Base-by-base conservation (phyloP, 1,140 invertebrate species). In the Papilio dardanus region DNA sequence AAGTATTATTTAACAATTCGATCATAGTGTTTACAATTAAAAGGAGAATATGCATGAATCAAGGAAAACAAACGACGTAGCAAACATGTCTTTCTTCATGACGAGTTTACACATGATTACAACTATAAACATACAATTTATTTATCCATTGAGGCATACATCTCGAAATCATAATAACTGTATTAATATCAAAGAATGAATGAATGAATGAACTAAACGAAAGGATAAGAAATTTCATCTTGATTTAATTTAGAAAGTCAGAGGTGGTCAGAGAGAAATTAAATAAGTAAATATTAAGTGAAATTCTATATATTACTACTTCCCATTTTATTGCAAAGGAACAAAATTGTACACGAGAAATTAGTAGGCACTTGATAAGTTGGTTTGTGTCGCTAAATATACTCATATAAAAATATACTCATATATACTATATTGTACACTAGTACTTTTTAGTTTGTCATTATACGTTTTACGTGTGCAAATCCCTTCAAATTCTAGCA, bases 31-130 rank as follows among this genome's bases (percentile, higher is more conserved):
- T 37, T 69, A 71, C 69, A 71, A n/a, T 46, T 30, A 46, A 69
- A 50, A 71, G 69, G 69, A 71, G 50, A 71, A 71, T 71, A 71
- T 71, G 12, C 40, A 31, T 40, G 69, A 50, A 54, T 73, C 46
- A 73, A 73, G 71, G 46, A 73, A 73, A 73, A 54, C 71, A 73
- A 6, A 73, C 71, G 71, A 73, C 46, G 24, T 21, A 54, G 30
- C 46, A 73, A 73, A 73, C 71, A 73, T 28, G 50, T 73, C 71
- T 33, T 35, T 24, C 31, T 54, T 35, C 31, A 30, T 54, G 71
- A 73, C 71, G 28, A 19, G 71, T 73, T 73, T 73, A 35, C 71
- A 73, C 16, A 54, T 21, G 71, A 73, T 73, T 54, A 73, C 71
- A 73, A 73, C 54, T 30, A 21, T 58, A 50, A 73, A 73, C 40